A percentile compares a stretch with the other conserved stretches of the same genome.
These are phyloP conservation scores for Agrilus cyanescens DNA, from an alignment of 2,888 invertebrate species.

Conservation along the genomic window DNA sequence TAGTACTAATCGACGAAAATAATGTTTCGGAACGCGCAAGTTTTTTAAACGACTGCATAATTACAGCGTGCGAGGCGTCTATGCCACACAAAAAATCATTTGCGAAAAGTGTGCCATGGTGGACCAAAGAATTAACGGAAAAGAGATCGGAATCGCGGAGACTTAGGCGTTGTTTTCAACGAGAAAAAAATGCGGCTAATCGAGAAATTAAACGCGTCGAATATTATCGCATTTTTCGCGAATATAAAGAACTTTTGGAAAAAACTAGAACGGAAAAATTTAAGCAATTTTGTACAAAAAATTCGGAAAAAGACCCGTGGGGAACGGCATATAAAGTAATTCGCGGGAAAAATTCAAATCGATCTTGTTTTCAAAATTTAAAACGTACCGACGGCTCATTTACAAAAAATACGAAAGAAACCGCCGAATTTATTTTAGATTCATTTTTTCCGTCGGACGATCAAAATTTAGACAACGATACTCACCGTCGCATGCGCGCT, in stretches of 20 bases:
- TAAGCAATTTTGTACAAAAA: slow-evolving; percentile 7
- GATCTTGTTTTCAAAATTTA: neutral
- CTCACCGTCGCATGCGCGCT: neutral
- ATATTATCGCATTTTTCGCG: too few relatives aligned
- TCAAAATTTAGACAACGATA: neutral
- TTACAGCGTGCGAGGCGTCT: slow-evolving; percentile 1
- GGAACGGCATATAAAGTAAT: slow-evolving; percentile 7
- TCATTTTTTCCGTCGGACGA: slow-evolving; percentile 6
- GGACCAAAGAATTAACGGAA: slow-evolving; percentile 9
- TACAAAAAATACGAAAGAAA: slow-evolving; percentile 2
- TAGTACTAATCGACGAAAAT: too few relatives aligned
- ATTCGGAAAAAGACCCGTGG: slow-evolving; percentile 9
- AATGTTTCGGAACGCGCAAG: neutral
- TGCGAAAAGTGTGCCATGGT: slow-evolving; percentile 9
- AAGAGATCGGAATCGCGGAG: too few relatives aligned
- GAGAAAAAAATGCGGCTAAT: neutral
- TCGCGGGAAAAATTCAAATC: neutral
- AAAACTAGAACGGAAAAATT: slow-evolving; percentile 4
- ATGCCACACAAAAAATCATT: slow-evolving; percentile 5
- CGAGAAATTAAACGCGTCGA: too few relatives aligned
- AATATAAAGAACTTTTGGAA: too few relatives aligned
- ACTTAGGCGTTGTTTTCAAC: slow-evolving; percentile 1
- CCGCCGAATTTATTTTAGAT: neutral
- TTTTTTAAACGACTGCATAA: slow-evolving; percentile 2
- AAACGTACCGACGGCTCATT: neutral